These are phyloP conservation scores for Vanessa atalanta DNA, from an alignment of 1,140 invertebrate genomes.

Conservation along the genomic window DNA sequence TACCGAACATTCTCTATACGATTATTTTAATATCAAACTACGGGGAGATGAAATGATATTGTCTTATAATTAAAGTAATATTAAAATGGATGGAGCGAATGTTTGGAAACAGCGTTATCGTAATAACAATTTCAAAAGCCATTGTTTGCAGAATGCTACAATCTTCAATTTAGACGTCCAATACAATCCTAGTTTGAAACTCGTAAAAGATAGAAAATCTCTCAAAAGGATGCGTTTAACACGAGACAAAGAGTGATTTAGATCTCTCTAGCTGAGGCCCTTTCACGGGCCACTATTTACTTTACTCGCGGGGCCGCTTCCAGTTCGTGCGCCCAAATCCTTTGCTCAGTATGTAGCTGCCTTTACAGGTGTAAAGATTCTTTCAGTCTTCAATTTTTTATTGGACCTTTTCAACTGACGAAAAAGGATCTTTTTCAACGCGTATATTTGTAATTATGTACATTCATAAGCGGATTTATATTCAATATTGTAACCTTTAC, in stretches of 20 bases:
- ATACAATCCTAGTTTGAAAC: slow-evolving; percentile 63
- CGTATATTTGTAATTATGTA: background rate
- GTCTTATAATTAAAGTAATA: slow-evolving; percentile 21
- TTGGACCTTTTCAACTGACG: background rate
- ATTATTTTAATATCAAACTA: slow-evolving; percentile 31
- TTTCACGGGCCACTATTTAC: slow-evolving; percentile 73
- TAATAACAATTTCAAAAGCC: slow-evolving; percentile 13
- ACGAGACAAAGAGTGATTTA: slow-evolving; percentile 77
- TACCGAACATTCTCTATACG: slow-evolving; percentile 31
- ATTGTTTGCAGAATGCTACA: slow-evolving; percentile 31
- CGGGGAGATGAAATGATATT: slow-evolving; percentile 17
- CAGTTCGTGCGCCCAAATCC: slow-evolving; percentile 55
- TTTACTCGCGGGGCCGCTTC: slow-evolving; percentile 62
- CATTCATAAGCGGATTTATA: background rate
- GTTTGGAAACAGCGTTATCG: background rate
- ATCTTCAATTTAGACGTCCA: slow-evolving; percentile 54
- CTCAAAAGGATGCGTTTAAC: slow-evolving; percentile 76
- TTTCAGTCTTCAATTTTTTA: slow-evolving; percentile 19
- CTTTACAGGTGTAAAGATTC: slow-evolving; percentile 31
- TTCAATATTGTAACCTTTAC: too few species aligned
- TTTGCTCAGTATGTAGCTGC: slow-evolving; percentile 57
- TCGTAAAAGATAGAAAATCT: slow-evolving; percentile 74
- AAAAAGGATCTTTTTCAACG: background rate
- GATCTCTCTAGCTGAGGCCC: slow-evolving; percentile 62
- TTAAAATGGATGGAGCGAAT: slow-evolving; percentile 14